Evolutionary conservation across 1,140 invertebrate species (phyloP).

Genomic region (Pseudoatta argentina): DNA sequence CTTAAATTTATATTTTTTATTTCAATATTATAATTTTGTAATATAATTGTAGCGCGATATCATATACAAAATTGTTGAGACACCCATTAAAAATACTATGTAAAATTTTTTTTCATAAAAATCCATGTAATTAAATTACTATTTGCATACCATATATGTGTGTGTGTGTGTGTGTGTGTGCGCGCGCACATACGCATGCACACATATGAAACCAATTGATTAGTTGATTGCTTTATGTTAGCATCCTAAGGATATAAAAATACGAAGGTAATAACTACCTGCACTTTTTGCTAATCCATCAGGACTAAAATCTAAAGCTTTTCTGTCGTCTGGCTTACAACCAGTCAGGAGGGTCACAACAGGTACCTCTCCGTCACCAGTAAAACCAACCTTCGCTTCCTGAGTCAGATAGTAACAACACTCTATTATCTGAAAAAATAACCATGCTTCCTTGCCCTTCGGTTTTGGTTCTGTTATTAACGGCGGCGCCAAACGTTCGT

Average conservation of each 20-base stretch:
- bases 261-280: slow-evolving; percentile 78
- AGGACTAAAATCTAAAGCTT: slow-evolving; percentile 82
- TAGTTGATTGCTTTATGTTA: background rate
- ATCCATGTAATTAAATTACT: background rate
- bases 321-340: slow-evolving; percentile 82
- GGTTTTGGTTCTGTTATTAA: slow-evolving; percentile 91
- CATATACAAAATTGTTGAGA: background rate
- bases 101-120: background rate
- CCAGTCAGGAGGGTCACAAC: slow-evolving; percentile 89
- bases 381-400: slow-evolving; percentile 87
- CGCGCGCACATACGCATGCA: background rate
- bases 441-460: slow-evolving; percentile 90
- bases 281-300: slow-evolving; percentile 88
- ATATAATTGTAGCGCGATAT: background rate
- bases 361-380: slow-evolving; percentile 84
- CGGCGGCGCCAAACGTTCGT: slow-evolving; percentile 91
- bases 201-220: background rate
- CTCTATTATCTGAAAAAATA: slow-evolving; percentile 90
- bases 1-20: background rate
- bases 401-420: slow-evolving; percentile 90
- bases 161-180: too few species aligned
- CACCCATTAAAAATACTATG: background rate
- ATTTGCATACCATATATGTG: background rate
- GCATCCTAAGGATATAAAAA: background rate
- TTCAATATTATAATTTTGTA: background rate